Evolutionary conservation across 2,113 vertebrate species (phyloP).

Genomic region (Ellobius talpinus): DNA sequence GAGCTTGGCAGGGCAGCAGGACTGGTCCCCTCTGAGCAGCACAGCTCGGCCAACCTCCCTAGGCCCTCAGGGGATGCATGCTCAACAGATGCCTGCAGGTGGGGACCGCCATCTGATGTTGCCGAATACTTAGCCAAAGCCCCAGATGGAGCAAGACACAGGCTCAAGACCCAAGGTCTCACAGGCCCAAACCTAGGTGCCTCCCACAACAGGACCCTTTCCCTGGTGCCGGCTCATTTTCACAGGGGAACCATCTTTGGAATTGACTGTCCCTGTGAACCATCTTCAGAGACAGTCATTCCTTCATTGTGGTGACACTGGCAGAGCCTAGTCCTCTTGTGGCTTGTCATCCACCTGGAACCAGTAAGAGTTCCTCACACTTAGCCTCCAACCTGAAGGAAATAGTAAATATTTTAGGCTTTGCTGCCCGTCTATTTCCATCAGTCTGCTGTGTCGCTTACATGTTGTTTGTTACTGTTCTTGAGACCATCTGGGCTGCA

Average conservation of each 20-base stretch:
- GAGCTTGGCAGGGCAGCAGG: too few relatives aligned
- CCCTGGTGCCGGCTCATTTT: not conserved
- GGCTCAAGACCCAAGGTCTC: not conserved
- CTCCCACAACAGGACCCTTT: not conserved
- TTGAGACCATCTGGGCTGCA: not conserved
- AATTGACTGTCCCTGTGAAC: too few relatives aligned
- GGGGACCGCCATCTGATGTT: not conserved
- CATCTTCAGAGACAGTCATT: fast-evolving
- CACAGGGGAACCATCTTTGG: too few relatives aligned
- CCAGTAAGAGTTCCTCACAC: not conserved
- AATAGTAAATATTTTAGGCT: not conserved
- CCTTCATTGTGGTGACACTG: fast-evolving
- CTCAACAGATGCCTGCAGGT: not conserved
- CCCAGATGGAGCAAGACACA: not conserved
- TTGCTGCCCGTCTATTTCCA: not conserved
- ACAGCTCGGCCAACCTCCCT: too few relatives aligned
- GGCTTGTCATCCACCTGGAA: not conserved
- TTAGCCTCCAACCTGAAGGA: not conserved
- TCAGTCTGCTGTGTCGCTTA: not conserved
- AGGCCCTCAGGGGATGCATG: not conserved
- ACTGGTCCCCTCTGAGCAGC: not conserved
- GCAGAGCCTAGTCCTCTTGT: not conserved
- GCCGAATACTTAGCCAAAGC: not conserved
- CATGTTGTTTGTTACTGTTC: not conserved
- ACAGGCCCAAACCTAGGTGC: not conserved